Evolutionary conservation across 2,113 vertebrate genomes (phyloP), one percentile per base, ranked within the genome.

Genomic region (Recurvirostra avosetta): DNA sequence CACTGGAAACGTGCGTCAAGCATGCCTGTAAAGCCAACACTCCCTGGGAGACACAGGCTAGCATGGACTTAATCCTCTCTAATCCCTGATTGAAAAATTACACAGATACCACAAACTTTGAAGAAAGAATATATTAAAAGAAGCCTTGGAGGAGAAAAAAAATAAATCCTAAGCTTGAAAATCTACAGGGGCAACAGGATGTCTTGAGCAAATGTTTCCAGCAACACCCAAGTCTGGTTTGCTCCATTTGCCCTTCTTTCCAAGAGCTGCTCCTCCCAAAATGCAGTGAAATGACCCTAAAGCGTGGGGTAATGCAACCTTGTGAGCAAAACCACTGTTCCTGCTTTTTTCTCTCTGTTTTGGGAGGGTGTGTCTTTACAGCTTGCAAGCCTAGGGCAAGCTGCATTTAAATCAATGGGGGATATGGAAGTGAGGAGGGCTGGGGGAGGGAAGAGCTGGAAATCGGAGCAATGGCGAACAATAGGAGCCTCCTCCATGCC

Each of bases 41-140:
- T 87, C 86, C 75, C 71, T 75, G 71, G 79, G 94, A 95, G 87
- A 82, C 75, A 36, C 6, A 22, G 76, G 79, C 87, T 77, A 92
- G 91, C 52, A 74, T 86, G 75, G 79, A 62, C 73, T 96, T 95
- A 95, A 96, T 97, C 93, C 85, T 56, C 59, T 92, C 67, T 96
- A 96, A 96, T 97, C 76, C 79, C 43, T 45, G 49, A 81, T 77
- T 86, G 91, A 80, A 97, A 96, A 95, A 96, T 92, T 88, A 88
- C 81, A 95, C 63, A 95, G 88, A 95, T 94, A 88, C 32, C 70
- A 83, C 70, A 92, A 94, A 97, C 93, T 96, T 93, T 92, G 89
- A 94, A 94, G 92, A 82, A 96, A 90, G 82, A 88, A 92, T 94
- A 86, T 53, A 88, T 94, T 92, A 92, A 94, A 95, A 86, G 56